These are phyloP conservation scores for Corydoras maculifer DNA, from an alignment of 2,113 vertebrate genomes.

Conservation along the genomic window DNA sequence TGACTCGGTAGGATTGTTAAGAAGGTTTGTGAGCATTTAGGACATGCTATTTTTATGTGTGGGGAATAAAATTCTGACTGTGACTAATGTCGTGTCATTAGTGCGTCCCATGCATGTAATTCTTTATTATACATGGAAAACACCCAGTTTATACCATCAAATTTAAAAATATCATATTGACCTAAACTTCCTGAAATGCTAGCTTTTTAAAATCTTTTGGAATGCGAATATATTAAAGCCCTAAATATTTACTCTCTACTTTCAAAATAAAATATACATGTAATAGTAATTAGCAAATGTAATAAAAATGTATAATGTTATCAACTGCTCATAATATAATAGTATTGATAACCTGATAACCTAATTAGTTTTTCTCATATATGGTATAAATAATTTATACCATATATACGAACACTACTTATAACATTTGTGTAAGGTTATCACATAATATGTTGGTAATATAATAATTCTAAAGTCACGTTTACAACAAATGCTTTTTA, in stretches of 20 bases:
- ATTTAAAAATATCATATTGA: not conserved
- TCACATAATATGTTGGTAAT: no score
- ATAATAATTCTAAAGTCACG: no score
- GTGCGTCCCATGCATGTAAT: not conserved
- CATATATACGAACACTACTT: no score
- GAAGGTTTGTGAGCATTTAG: not conserved
- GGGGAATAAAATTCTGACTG: conserved; percentile 43
- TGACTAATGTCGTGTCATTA: conserved; percentile 11
- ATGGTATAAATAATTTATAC: no score
- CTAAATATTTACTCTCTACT: not conserved
- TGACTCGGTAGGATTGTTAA: conserved; percentile 1
- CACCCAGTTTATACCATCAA: no score
- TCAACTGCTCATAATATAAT: no score
- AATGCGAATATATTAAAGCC: conserved; percentile 10
- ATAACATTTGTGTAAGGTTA: no score
- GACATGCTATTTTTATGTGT: conserved; percentile 28
- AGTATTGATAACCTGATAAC: no score
- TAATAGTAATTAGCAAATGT: not conserved
- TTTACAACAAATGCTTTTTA: not conserved
- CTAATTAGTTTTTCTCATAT: no score
- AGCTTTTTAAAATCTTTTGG: not conserved
- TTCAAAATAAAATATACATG: not conserved
- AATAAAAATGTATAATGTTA: no score
- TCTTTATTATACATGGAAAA: not conserved
- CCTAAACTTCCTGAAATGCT: not conserved